phyloP scores from a whole-genome alignment of 2,797 vertebrate species.

The Neoniphon sammara region DNA sequence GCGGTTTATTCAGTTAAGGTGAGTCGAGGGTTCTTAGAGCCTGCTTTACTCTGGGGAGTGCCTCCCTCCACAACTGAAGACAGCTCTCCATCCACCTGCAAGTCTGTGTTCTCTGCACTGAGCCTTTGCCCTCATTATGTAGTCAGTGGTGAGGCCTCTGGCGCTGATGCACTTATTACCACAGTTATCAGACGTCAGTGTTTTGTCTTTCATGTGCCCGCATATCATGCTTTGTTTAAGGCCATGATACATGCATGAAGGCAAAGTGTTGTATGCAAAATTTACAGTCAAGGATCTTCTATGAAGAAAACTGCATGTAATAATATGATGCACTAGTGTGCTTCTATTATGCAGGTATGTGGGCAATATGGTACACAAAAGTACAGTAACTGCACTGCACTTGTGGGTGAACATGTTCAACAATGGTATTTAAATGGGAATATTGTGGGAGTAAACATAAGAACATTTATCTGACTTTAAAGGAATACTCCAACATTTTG shows the following conservation, averaged over 20 bases:
- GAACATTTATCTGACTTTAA: too few relatives aligned
- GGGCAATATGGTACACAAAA: not conserved
- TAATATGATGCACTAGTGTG: not conserved
- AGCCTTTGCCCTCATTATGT: slow-evolving; percentile 1
- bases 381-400: not conserved
- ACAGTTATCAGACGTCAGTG: not conserved
- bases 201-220: not conserved
- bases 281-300: not conserved
- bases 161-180: slow-evolving; percentile 10
- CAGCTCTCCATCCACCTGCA: slow-evolving; percentile 24
- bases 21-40: slow-evolving; percentile 37
- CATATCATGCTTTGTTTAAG: not conserved
- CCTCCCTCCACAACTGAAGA: not conserved
- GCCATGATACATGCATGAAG: not conserved
- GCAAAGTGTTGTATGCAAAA: not conserved
- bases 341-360: not conserved
- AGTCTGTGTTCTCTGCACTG: not conserved
- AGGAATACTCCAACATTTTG: too few relatives aligned
- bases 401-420: not conserved
- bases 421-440: not conserved
- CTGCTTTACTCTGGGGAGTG: slow-evolving; percentile 13
- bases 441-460: too few relatives aligned
- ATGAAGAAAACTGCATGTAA: not conserved
- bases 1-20: slow-evolving; percentile 13
- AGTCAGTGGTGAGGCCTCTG: not conserved